Percentiles rank a stretch among this genome's conserved stretches.
These are phyloP conservation scores for Leptocoma aspasia DNA, from an alignment of 2,113 vertebrate genomes.

Conservation along the genomic window DNA sequence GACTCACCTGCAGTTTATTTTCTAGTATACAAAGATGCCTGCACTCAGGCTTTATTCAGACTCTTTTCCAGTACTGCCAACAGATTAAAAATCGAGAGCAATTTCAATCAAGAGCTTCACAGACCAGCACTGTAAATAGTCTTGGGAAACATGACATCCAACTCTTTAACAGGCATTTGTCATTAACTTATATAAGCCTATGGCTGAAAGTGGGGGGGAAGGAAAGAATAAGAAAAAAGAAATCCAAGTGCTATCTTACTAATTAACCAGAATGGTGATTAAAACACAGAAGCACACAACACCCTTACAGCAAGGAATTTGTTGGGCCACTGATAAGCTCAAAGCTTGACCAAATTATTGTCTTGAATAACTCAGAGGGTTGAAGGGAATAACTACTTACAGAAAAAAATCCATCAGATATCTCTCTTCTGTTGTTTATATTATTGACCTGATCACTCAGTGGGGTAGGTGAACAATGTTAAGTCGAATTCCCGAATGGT, in stretches of 20 bases:
- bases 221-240: neutral
- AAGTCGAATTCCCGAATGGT: constrained; percentile 23
- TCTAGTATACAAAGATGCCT: neutral
- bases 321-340: neutral
- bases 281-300: neutral
- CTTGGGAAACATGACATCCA: neutral
- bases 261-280: neutral
- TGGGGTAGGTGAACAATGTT: neutral
- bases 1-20: neutral
- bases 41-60: neutral
- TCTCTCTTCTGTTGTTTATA: constrained; percentile 16
- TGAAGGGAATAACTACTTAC: neutral
- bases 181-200: neutral
- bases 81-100: neutral
- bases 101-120: neutral
- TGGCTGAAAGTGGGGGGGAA: accelerated
- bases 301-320: neutral
- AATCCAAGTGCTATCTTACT: neutral
- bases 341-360: neutral
- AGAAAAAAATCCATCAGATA: neutral
- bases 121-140: neutral
- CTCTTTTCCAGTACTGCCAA: neutral
- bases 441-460: constrained; percentile 18
- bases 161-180: neutral
- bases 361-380: neutral